A percentile compares a stretch with the other conserved stretches of the same genome.
These are phyloP conservation scores for Agapetus fuscipes DNA, from an alignment of 2,888 invertebrate genomes.

Conservation along the genomic window DNA sequence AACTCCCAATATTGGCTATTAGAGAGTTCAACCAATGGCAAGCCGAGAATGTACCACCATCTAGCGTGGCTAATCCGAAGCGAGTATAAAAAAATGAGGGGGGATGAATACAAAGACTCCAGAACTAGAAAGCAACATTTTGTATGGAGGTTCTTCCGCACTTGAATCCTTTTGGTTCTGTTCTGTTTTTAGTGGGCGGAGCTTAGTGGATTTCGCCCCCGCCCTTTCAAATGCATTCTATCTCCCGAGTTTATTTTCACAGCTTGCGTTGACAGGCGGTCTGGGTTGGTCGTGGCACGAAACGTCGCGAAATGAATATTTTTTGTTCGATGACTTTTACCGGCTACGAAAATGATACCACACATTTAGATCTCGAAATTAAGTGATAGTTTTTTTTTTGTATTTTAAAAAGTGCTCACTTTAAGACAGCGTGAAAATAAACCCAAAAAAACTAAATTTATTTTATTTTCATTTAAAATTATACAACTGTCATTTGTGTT, in stretches of 20 bases:
- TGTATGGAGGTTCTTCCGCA: background rate
- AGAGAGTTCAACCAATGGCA: slow-evolving; percentile 36
- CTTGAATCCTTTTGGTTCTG: background rate
- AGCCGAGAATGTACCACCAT: slow-evolving; percentile 24
- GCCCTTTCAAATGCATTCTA: no score
- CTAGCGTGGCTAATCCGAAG: slow-evolving; percentile 10
- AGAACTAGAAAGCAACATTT: slow-evolving; percentile 17
- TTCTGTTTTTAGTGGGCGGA: background rate
- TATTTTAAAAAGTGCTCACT: no score
- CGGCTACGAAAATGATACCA: no score
- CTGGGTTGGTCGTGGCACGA: background rate
- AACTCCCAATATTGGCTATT: slow-evolving; percentile 52
- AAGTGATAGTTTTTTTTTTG: no score
- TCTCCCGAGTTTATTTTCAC: no score
- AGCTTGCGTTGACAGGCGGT: background rate
- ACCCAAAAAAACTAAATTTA: no score
- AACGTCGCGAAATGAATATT: no score
- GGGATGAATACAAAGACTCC: background rate
- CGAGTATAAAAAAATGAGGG: slow-evolving; percentile 7
- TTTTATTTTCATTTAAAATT: no score
- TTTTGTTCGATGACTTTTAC: no score
- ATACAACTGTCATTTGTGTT: no score
- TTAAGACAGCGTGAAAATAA: no score
- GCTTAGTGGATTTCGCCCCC: background rate
- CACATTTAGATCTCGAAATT: no score